A percentile compares a stretch with the other conserved stretches of the same genome.
phyloP scores from a whole-genome alignment of 2,888 invertebrate species.

The Vanessa cardui region DNA sequence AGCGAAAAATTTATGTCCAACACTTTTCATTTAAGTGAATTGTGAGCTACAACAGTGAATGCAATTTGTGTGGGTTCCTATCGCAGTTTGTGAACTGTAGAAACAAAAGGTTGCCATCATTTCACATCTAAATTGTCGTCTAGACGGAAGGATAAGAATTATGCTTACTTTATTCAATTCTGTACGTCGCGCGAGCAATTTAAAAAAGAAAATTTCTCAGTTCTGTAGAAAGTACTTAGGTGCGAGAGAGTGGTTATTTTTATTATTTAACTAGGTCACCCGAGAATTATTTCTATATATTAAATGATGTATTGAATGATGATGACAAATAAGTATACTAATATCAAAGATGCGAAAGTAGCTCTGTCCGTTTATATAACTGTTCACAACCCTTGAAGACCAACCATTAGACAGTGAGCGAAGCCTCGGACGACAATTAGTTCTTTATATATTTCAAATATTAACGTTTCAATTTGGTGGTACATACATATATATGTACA shows the following conservation, averaged over 20 bases:
- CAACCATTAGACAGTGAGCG: too few species aligned
- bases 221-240: slow-evolving; percentile 12
- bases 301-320: too few species aligned
- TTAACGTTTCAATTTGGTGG: too few species aligned
- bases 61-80: slow-evolving; percentile 52
- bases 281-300: neutral
- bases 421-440: too few species aligned
- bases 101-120: slow-evolving; percentile 28
- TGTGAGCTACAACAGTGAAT: slow-evolving; percentile 9
- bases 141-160: slow-evolving; percentile 37
- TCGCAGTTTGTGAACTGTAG: slow-evolving; percentile 19
- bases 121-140: slow-evolving; percentile 37
- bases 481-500: too few species aligned
- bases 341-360: too few species aligned
- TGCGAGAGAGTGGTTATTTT: slow-evolving; percentile 16
- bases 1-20: slow-evolving; percentile 33
- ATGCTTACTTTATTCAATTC: slow-evolving; percentile 37
- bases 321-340: too few species aligned
- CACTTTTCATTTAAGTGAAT: slow-evolving; percentile 47
- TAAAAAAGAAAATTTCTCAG: slow-evolving; percentile 19
- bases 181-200: slow-evolving; percentile 23
- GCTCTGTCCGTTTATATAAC: too few species aligned
- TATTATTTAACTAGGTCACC: slow-evolving; percentile 14
- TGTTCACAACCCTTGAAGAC: too few species aligned
- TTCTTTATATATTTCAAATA: too few species aligned